Base-by-base conservation (phyloP, 53 echinoderm and acorn worm species). In the Mesocentrotus franciscanus region DNA sequence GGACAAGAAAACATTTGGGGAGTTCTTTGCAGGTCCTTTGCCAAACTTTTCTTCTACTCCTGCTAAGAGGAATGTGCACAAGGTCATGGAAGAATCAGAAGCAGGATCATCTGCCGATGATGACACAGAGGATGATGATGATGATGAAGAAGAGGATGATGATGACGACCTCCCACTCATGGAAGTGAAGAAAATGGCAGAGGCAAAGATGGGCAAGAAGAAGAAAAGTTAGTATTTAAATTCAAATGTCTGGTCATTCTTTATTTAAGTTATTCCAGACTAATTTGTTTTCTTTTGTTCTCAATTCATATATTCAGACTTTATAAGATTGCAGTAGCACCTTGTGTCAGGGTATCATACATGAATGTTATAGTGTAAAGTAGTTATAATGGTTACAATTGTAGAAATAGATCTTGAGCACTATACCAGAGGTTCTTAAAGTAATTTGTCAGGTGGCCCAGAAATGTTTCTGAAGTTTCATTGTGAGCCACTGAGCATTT, bases 101-200 rank as follows among this genome's bases (percentile, higher is more conserved):
- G 34, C 85, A 7, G 95, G 64, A 30, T 56, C 79, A 29, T 93
- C 93, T 16, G 78, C 93, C 10, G 61, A 93, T 33, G 93, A 93
- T 81, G 83, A 92, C 4, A 92, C 71, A 49, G 68, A 90, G 17
- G 95, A 95, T 59, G 90, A 81, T 39, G 61, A 27, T 7, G 91
- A 36, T 7, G 93, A 95, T 20, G 96, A 96, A 92, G 97, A 97
- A 0, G 96, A 97, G 75, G 97, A 98, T 68, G 97, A 97, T 0
- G 97, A 97, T 56, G 98, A 97, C 85, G 97, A 98, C 89, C 91
- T 98, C 56, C 98, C 98, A 12, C 96, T 98, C 56, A 96, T 96
- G 84, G 97, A 98, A 71, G 95, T 98, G 58, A 97, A 96, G 96
- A 98, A 96, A 61, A 98, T 96, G 56, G 96, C 96, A 58, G 96